phyloP scores from a whole-genome alignment of 2,113 vertebrate species.

The Rallus limicola region DNA sequence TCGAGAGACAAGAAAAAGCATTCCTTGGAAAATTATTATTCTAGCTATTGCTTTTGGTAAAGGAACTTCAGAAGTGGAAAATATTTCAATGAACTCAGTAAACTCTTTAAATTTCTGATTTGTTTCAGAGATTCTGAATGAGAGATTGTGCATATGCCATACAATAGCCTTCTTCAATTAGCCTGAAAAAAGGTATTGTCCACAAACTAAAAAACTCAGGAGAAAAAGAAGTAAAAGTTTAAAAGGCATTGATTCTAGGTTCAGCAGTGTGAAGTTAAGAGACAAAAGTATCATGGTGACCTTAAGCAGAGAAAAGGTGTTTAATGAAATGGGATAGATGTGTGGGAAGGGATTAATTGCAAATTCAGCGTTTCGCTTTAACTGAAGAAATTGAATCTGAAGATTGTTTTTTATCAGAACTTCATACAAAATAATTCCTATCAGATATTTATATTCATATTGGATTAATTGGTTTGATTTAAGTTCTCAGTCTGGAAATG shows the following conservation, averaged over 20 bases:
- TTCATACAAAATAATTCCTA: not conserved
- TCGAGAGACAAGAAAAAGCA: not conserved
- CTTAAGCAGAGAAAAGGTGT: slow-evolving; percentile 32
- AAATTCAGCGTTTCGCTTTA: not conserved
- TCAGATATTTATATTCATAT: slow-evolving; percentile 2
- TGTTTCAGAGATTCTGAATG: not conserved
- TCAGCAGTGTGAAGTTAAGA: not conserved
- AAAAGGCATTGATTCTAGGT: not conserved
- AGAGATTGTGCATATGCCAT: not conserved
- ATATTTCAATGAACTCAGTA: not conserved
- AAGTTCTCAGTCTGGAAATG: slow-evolving; percentile 26
- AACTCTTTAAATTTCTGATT: not conserved
- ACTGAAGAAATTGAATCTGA: not conserved
- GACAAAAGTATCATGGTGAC: not conserved
- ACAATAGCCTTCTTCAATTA: not conserved
- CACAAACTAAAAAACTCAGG: not conserved
- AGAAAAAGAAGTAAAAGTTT: not conserved
- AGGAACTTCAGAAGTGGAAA: not conserved
- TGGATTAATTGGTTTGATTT: not conserved
- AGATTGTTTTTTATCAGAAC: not conserved
- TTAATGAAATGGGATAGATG: not conserved
- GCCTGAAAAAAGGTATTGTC: not conserved
- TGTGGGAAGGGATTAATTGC: slow-evolving; percentile 31
- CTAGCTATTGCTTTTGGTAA: not conserved
- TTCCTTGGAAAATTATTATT: not conserved